phyloP scores from a whole-genome alignment of 2,797 vertebrate species.

The Selene dorsalis region DNA sequence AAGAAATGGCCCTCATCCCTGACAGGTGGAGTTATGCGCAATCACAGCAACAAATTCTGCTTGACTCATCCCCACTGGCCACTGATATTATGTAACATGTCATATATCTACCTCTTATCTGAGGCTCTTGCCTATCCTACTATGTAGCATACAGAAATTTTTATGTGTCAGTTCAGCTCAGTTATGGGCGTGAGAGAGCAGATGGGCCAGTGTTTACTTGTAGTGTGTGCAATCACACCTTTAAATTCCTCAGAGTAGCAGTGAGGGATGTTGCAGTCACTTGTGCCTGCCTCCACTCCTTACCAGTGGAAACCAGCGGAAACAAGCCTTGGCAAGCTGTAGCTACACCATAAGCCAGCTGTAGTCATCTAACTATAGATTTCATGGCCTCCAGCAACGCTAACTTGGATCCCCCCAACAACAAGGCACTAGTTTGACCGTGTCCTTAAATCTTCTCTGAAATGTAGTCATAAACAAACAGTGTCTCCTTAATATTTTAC shows the following conservation, averaged over 20 bases:
- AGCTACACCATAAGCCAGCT: constrained; percentile 45
- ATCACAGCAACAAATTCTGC: constrained; percentile 24
- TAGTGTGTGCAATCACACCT: constrained; percentile 63
- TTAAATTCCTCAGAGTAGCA: constrained; percentile 58
- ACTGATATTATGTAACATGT: constrained; percentile 43
- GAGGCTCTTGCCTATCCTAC: constrained; percentile 25
- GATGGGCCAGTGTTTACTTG: constrained; percentile 51
- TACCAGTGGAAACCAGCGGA: constrained; percentile 56
- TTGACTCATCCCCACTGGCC: constrained; percentile 43
- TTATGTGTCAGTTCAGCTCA: constrained; percentile 35
- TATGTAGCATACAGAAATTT: constrained; percentile 7
- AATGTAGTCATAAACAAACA: constrained; percentile 23
- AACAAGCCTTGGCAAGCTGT: constrained; percentile 66
- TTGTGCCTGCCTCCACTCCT: constrained; percentile 62
- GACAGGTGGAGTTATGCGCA: constrained; percentile 47
- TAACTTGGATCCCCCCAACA: constrained; percentile 46
- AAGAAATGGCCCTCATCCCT: constrained; percentile 7
- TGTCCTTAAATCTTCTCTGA: constrained; percentile 26
- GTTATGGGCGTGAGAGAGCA: constrained; percentile 42
- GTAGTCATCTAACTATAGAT: constrained; percentile 64
- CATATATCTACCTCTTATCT: constrained; percentile 32
- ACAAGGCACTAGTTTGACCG: background rate
- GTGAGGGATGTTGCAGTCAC: constrained; percentile 52
- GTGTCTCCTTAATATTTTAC: constrained; percentile 8
- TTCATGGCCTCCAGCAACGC: constrained; percentile 60